Percentiles rank a stretch among this genome's conserved stretches.
Evolutionary conservation across 2,888 invertebrate genomes (phyloP).

Genomic region (Dasysyrphus tricinctus): DNA sequence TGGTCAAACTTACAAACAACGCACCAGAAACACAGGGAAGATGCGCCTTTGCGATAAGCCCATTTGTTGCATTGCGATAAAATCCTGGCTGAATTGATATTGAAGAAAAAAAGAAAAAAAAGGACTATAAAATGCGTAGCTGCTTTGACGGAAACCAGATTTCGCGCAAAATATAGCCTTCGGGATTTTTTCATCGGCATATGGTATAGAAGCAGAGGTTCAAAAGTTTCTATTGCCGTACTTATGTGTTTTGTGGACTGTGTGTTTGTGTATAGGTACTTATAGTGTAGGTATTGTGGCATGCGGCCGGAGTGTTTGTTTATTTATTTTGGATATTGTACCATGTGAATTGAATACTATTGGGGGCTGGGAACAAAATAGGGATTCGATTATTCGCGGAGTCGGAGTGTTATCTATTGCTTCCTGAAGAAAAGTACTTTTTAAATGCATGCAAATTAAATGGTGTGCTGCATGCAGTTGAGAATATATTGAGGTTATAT

Average conservation of each 20-base stretch:
- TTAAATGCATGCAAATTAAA: constrained; percentile 62
- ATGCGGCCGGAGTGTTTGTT: constrained; percentile 33
- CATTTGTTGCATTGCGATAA: constrained; percentile 68
- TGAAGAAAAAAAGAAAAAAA: constrained; percentile 2
- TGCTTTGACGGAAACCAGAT: constrained; percentile 61
- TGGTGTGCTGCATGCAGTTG: constrained; percentile 8
- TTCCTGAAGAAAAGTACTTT: constrained; percentile 49
- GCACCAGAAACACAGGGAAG: constrained; percentile 29
- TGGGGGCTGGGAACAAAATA: constrained; percentile 1
- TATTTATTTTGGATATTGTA: constrained; percentile 31
- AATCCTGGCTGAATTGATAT: constrained; percentile 59
- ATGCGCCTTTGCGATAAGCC: constrained; percentile 68
- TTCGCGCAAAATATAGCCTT: constrained; percentile 57
- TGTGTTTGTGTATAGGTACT: not conserved
- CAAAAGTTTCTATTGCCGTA: constrained; percentile 2
- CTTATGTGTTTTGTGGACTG: not conserved
- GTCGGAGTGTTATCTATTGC: constrained; percentile 58
- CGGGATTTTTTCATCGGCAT: constrained; percentile 35
- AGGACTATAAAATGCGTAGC: constrained; percentile 53
- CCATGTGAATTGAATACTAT: constrained; percentile 31
- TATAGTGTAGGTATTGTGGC: constrained; percentile 25
- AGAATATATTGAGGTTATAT: constrained; percentile 3
- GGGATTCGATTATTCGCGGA: constrained; percentile 1
- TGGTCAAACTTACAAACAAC: not conserved
- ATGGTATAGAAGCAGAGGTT: not conserved